Base-by-base conservation (phyloP, 2,797 vertebrate genomes). In the Jordanella pulchra region DNA sequence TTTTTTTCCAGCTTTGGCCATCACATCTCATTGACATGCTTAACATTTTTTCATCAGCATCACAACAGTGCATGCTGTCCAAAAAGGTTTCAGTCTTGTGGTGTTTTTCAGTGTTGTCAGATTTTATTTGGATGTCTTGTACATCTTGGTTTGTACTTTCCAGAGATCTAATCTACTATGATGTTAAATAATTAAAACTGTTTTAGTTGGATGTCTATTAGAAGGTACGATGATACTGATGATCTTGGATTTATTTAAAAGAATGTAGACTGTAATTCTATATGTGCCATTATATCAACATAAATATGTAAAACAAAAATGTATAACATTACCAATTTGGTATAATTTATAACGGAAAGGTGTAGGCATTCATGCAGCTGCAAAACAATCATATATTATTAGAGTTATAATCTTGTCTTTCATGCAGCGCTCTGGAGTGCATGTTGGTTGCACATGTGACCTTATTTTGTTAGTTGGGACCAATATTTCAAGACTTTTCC, bases 11-110 rank as follows among this genome's bases (percentile, higher is more conserved):
- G 3, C 80, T 78, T 15, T 67, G 55, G 69, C 79, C 86, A 89
- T 91, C 80, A 53, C 84, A 88, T 88, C 76, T 66, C 87, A 86
- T 87, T 50, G 53, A 78, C 83, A 83, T 75, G 79, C 87, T 86
- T 88, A 84, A 85, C 82, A 82, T 86, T 82, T 77, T 82, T 70
- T 77, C 54, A 13, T 81, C 71, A 58, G 78, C 55, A 53, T 87
- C 86, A 85, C 69, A 81, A 81, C 82, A 78, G 72, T 87, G 91
- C 92, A 92, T 93, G 92, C 83, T 72, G 72, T 82, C 60, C 75
- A 66, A 68, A 73, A 71, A 71, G 55, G 77, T 80, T 77, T 75
- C 54, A 69, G 80, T 86, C 79, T 79, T 73, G 76, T 87, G 74
- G 64, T 76, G 74, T 81, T 82, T 74, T 73, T 82, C 60, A 32